A percentile compares a stretch with the other conserved stretches of the same genome.
phyloP scores from a whole-genome alignment of 1,140 invertebrate species.

The Neelides sp. region DNA sequence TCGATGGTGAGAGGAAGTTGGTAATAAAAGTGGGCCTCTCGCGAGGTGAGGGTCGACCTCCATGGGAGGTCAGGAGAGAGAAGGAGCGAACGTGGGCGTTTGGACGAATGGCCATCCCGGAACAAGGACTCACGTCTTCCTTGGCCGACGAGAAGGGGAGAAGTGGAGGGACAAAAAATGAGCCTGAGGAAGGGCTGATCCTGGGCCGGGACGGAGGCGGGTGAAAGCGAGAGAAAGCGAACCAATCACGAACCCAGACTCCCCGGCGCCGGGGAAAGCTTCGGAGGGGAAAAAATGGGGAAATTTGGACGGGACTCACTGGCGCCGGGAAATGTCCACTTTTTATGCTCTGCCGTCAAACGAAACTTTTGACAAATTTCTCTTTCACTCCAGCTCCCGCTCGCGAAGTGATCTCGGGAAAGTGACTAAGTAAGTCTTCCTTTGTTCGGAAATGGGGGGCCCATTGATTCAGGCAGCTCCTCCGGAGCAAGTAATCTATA shows the following conservation, averaged over 20 bases:
- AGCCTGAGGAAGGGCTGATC: slow-evolving; percentile 4
- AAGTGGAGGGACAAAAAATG: slow-evolving; percentile 26
- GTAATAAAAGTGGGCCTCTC: too few species aligned
- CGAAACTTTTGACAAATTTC: slow-evolving; percentile 31
- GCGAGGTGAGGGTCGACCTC: too few species aligned
- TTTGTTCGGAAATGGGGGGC: too few species aligned
- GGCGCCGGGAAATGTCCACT: slow-evolving; percentile 31
- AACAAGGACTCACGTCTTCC: slow-evolving; percentile 4
- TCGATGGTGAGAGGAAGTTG: too few species aligned
- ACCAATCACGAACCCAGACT: slow-evolving; percentile 26
- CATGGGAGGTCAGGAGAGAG: too few species aligned
- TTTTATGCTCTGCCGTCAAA: slow-evolving; percentile 26
- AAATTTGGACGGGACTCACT: slow-evolving; percentile 25
- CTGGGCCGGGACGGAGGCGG: too few species aligned
- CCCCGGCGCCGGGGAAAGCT: slow-evolving; percentile 23
- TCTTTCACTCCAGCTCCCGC: slow-evolving; percentile 5
- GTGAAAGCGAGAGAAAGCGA: slow-evolving; percentile 20
- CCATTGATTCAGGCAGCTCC: too few species aligned
- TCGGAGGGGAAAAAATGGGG: slow-evolving; percentile 1
- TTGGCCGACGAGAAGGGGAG: slow-evolving; percentile 3
- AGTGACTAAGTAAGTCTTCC: not conserved
- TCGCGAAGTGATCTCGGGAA: not conserved
- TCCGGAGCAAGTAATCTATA: too few species aligned
- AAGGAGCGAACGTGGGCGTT: slow-evolving; percentile 1
- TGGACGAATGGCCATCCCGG: not conserved